Base-by-base conservation (phyloP, 2,888 invertebrate genomes). In the Andrena dorsata region DNA sequence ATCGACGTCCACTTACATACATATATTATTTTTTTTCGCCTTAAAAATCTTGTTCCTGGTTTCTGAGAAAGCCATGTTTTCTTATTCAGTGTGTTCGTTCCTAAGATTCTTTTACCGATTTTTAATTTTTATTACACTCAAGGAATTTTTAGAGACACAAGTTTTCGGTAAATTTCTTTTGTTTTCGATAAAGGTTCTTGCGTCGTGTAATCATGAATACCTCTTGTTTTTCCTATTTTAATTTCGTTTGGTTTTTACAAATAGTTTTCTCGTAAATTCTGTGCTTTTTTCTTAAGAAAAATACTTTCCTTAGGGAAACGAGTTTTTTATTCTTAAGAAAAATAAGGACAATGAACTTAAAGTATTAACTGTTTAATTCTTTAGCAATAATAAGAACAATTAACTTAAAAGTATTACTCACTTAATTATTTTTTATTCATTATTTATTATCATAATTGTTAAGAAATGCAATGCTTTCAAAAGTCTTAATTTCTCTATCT, bases 381-480 rank as follows among this genome's bases (percentile, higher is more conserved):
- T 82, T 82, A 78, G 53, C n/a, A 47, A 53, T 65, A 71, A 71
- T 72, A 68, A 70, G 75, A 41, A 32, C 53, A 58, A 81, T 75
- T 65, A 82, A 82, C 75, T 75, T 81, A 81, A 82, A 80, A 81
- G 82, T 82, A 82, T 82, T 81, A 81, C 30, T 74, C 20, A 64
- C 61, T 75, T 82, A 82, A 82, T 65, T 69, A 60, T 71, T 80
- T 79, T 81, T 72, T 49, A 73, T 75, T 75, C 64, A 56, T 75
- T 82, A 82, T 82, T 82, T 82, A 82, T 81, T 71, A 65, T 66
- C 76, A 56, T 68, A 74, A 82, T 70, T 20, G 65, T 56, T 80
- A 77, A 71, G 71, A 49, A 72, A 47, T 26, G n/a, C 23, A 32
- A 51, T 28, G 13, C 35, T 41, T 58, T 51, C 28, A 51, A 26